A percentile compares a stretch with the other conserved stretches of the same genome.
phyloP scores from a whole-genome alignment of 1,140 invertebrate species.

The Galendromus occidentalis region DNA sequence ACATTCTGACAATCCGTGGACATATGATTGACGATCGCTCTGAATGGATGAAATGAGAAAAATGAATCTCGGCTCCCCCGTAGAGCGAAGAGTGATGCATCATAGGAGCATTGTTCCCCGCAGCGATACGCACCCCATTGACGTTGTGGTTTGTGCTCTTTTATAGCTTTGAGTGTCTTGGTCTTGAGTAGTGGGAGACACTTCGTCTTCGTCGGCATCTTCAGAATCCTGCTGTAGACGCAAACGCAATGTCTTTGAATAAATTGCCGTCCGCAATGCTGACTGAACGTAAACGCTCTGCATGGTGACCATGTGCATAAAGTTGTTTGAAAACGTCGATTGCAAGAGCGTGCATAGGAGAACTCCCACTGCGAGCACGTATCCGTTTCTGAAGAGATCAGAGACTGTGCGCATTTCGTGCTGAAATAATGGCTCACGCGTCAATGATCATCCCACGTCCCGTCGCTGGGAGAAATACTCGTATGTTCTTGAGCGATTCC shows the following conservation, averaged over 20 bases:
- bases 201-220: background rate
- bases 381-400: conserved; percentile 52
- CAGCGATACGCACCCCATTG: conserved; percentile 33
- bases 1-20: conserved; percentile 58
- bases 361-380: conserved; percentile 47
- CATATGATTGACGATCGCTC: conserved; percentile 55
- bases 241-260: background rate
- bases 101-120: too few species aligned
- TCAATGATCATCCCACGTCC: background rate
- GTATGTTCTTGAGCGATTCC: background rate
- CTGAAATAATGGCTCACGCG: background rate
- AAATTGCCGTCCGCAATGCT: background rate
- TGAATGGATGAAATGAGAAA: too few species aligned
- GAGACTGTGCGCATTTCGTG: conserved; percentile 16
- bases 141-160: conserved; percentile 20
- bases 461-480: background rate
- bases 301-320: conserved; percentile 55
- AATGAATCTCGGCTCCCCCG: too few species aligned
- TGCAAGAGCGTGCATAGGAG: conserved; percentile 50
- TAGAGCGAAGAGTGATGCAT: too few species aligned
- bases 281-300: conserved; percentile 49
- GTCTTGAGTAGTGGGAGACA: conserved; percentile 18
- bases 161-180: conserved; percentile 12
- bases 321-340: conserved; percentile 58
- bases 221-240: conserved; percentile 7